Evolutionary conservation across 2,888 invertebrate species (phyloP), one percentile per base, ranked within the genome.

Genomic region (Vesta saturnalis): DNA sequence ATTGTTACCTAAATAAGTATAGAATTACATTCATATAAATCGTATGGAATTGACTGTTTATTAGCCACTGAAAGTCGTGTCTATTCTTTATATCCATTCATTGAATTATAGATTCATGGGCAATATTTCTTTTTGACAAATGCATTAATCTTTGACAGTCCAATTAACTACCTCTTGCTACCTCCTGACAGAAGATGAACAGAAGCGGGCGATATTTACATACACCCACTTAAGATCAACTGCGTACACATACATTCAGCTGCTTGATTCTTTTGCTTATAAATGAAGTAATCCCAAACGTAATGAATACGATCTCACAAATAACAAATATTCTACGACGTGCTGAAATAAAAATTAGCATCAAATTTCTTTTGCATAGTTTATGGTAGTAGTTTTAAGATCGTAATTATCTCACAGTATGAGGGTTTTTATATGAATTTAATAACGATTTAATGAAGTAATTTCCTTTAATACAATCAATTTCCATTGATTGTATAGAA

Each of bases 61-160:
- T 30, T 6, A 30, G 5, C 10, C 30, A 30, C 6, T 30, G 30
- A 30, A 30, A 30, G n/a, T n/a, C 30, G 10, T 30, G 30, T 10
- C 30, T 10, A 49, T 49, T 49, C 6, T 49, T 49, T 49, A 15
- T 8, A n/a, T 49, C 15, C 16, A 19, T 49, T 15, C 69, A 66
- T 76, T 75, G 73, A 77, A 77, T 77, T 77, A 78, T 72, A 71
- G 71, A 77, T 77, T 76, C 77, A 78, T 77, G 76, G 77, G 77
- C 75, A 77, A 78, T 78, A 77, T 75, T 74, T 78, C 77, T 78
- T 76, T 77, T 74, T 75, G 77, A 78, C 78, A 78, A 77, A 77
- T 77, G 73, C 77, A 78, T 78, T 78, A 77, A 78, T 78, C 77
- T 77, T 74, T 74, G 73, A 72, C 74, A 75, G 72, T 43, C 73